phyloP scores from a whole-genome alignment of 1,140 invertebrate species.

The Orchestia grillus region DNA sequence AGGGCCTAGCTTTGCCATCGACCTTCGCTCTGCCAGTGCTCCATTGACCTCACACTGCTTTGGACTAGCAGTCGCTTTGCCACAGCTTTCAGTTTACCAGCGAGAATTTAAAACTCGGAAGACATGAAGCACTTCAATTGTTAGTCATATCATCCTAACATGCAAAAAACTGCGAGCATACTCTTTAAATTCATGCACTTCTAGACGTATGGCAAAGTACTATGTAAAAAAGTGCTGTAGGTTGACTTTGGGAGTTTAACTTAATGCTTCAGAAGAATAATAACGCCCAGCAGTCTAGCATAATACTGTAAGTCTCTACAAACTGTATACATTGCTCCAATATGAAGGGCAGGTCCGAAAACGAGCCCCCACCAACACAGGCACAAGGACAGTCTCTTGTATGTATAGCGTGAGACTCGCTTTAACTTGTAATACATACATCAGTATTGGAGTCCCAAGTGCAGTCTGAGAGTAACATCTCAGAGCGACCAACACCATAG shows the following conservation, averaged over 20 bases:
- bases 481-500: too few relatives aligned
- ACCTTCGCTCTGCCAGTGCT: not conserved
- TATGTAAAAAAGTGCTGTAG: not conserved
- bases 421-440: too few relatives aligned
- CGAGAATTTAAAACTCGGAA: not conserved
- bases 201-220: not conserved
- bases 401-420: too few relatives aligned
- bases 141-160: not conserved
- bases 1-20: not conserved
- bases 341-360: not conserved
- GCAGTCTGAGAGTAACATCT: too few relatives aligned
- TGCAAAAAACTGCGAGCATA: not conserved
- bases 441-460: too few relatives aligned
- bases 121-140: not conserved
- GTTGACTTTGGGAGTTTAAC: not conserved
- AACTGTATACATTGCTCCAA: not conserved
- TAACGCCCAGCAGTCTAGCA: not conserved
- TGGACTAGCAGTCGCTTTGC: not conserved
- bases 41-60: not conserved
- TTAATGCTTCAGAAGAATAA: not conserved
- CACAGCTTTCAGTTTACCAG: not conserved
- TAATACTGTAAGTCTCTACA: not conserved
- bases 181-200: not conserved
- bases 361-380: too few relatives aligned
- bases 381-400: too few relatives aligned